These are phyloP conservation scores for Brachionus rotundiformis DNA, from an alignment of 1,140 invertebrate species.

Conservation along the genomic window DNA sequence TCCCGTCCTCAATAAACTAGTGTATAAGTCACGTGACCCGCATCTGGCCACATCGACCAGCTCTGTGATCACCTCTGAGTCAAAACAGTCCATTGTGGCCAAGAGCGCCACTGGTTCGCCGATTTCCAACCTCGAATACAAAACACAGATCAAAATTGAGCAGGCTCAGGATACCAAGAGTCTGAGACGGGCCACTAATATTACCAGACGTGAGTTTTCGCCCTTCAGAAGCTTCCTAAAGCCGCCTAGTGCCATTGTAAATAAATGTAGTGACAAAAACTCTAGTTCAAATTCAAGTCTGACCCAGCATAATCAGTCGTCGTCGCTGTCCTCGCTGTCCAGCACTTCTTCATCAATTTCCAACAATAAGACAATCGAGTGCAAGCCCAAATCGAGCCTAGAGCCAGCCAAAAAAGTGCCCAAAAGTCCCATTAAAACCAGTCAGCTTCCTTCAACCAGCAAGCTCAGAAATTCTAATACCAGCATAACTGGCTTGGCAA, in stretches of 20 bases:
- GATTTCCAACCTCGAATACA: no score
- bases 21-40: neutral
- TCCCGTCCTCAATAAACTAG: neutral
- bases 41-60: neutral
- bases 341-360: constrained; percentile 17
- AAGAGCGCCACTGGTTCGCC: neutral
- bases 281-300: constrained; percentile 16
- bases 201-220: constrained; percentile 6
- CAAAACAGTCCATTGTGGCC: neutral
- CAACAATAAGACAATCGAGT: neutral
- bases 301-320: constrained; percentile 6
- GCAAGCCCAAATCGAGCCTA: neutral
- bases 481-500: neutral
- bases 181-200: neutral
- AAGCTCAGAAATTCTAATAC: neutral
- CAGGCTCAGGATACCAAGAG: neutral
- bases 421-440: neutral
- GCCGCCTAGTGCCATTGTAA: neutral
- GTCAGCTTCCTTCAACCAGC: neutral
- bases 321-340: neutral
- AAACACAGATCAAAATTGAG: neutral
- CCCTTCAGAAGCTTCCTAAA: constrained; percentile 28
- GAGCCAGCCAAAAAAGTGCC: neutral
- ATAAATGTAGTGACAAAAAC: neutral
- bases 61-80: neutral